These are phyloP conservation scores for Zophobas morio DNA, from an alignment of 1,140 invertebrate species.

Conservation along the genomic window DNA sequence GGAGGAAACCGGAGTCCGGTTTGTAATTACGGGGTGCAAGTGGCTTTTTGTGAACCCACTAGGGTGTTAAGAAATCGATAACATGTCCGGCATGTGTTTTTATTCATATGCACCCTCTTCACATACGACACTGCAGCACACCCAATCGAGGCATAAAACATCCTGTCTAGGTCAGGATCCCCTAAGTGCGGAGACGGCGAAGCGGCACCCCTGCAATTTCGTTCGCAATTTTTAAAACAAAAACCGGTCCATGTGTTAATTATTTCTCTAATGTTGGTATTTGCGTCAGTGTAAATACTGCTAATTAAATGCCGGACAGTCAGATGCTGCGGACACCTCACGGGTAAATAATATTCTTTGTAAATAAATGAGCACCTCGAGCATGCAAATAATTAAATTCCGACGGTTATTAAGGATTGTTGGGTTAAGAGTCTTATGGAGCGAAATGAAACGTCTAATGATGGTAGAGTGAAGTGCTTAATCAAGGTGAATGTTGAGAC, in stretches of 20 bases:
- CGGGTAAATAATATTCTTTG: slow-evolving; percentile 1
- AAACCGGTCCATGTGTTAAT: slow-evolving; percentile 17
- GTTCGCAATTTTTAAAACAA: neutral
- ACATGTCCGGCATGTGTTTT: slow-evolving; percentile 41
- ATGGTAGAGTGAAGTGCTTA: too few relatives aligned
- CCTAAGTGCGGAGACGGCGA: slow-evolving; percentile 5
- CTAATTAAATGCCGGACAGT: slow-evolving; percentile 29
- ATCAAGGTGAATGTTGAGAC: too few relatives aligned
- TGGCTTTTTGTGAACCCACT: slow-evolving; percentile 31
- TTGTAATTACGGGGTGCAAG: slow-evolving; percentile 30
- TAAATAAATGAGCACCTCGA: slow-evolving; percentile 19
- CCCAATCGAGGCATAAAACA: slow-evolving; percentile 24
- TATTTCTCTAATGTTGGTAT: slow-evolving; percentile 33
- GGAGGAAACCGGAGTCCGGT: neutral
- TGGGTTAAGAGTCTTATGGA: too few relatives aligned
- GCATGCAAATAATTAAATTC: slow-evolving; percentile 17
- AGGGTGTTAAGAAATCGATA: slow-evolving; percentile 41
- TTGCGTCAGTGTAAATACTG: slow-evolving; percentile 32
- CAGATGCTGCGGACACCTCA: slow-evolving; percentile 20
- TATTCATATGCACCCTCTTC: slow-evolving; percentile 31
- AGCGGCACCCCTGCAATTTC: neutral
- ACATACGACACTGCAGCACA: neutral
- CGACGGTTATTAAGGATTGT: neutral
- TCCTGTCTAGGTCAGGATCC: slow-evolving; percentile 38
- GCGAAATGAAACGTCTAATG: too few relatives aligned